These are phyloP conservation scores for Bungarus multicinctus DNA, from an alignment of 2,113 vertebrate genomes.

Conservation along the genomic window DNA sequence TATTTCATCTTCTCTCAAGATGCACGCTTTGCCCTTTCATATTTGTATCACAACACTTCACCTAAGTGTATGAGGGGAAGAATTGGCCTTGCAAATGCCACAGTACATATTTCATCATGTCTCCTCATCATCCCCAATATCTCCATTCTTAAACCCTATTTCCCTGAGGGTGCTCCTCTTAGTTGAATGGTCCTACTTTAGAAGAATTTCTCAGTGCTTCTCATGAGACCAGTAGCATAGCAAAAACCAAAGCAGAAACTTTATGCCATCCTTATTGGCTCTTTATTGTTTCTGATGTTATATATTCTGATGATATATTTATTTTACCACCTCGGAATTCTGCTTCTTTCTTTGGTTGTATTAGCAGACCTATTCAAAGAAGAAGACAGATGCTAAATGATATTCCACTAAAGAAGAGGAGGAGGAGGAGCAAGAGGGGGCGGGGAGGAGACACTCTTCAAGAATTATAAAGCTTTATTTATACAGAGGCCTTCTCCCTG, in stretches of 20 bases:
- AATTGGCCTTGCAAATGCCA: background rate
- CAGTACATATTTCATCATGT: background rate
- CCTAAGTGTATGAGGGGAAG: background rate
- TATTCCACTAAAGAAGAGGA: background rate
- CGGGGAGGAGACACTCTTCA: background rate
- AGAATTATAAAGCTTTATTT: background rate
- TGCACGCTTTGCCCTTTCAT: background rate
- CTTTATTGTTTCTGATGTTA: background rate
- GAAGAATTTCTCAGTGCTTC: background rate
- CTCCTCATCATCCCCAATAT: background rate
- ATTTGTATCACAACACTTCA: background rate
- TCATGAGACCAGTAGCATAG: background rate
- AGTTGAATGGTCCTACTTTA: background rate
- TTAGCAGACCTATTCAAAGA: background rate
- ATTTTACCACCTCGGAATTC: background rate
- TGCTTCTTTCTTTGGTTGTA: background rate
- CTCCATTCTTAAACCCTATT: background rate
- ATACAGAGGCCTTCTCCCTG: background rate
- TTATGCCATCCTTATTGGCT: background rate
- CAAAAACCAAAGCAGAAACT: background rate
- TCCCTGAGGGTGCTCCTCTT: background rate
- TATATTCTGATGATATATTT: background rate
- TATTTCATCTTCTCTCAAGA: background rate
- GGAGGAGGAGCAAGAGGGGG: background rate
- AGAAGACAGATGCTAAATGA: background rate